phyloP scores from a whole-genome alignment of 2,888 invertebrate genomes.

The Ptycholaimellus sp. region DNA sequence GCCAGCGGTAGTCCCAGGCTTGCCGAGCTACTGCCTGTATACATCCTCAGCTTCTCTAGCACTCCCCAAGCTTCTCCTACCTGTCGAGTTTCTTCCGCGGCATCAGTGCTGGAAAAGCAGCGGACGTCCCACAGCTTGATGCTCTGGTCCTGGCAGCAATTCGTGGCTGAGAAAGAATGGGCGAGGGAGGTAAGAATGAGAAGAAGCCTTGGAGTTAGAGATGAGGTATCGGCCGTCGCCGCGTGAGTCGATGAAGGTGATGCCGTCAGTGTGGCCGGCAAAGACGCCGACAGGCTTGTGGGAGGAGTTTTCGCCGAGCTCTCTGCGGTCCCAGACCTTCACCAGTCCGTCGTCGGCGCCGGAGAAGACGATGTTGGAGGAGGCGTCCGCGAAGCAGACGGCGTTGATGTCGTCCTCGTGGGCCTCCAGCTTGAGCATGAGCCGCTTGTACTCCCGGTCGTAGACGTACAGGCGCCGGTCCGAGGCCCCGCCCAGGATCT shows the following conservation, averaged over 20 bases:
- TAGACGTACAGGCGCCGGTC: slow-evolving; percentile 52
- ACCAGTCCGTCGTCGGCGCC: slow-evolving; percentile 40
- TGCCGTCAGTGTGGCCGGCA: slow-evolving; percentile 55
- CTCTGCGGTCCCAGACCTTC: slow-evolving; percentile 56
- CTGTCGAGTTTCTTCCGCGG: no score
- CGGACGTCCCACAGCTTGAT: slow-evolving; percentile 66
- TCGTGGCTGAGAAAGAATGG: no score
- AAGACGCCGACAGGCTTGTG: slow-evolving; percentile 46
- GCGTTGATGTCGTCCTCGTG: slow-evolving; percentile 56
- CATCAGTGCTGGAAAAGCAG: slow-evolving; percentile 36
- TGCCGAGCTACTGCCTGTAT: slow-evolving; percentile 39
- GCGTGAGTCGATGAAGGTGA: slow-evolving; percentile 53
- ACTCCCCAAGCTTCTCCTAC: no score
- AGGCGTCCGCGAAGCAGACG: slow-evolving; percentile 49
- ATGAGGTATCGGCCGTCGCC: slow-evolving; percentile 50
- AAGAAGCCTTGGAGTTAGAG: slow-evolving; percentile 61
- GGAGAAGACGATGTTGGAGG: slow-evolving; percentile 52
- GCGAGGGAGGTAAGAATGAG: no score
- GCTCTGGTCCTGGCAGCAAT: slow-evolving; percentile 38
- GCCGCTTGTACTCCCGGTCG: slow-evolving; percentile 33
- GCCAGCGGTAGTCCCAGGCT: slow-evolving; percentile 63
- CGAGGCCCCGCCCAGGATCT: slow-evolving; percentile 49
- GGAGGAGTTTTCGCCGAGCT: slow-evolving; percentile 37
- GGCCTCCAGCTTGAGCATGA: slow-evolving; percentile 35
- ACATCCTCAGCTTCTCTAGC: no score